Conservation (phyloP, 2,113 vertebrate genomes). For the Brachirus orientalis region DNA sequence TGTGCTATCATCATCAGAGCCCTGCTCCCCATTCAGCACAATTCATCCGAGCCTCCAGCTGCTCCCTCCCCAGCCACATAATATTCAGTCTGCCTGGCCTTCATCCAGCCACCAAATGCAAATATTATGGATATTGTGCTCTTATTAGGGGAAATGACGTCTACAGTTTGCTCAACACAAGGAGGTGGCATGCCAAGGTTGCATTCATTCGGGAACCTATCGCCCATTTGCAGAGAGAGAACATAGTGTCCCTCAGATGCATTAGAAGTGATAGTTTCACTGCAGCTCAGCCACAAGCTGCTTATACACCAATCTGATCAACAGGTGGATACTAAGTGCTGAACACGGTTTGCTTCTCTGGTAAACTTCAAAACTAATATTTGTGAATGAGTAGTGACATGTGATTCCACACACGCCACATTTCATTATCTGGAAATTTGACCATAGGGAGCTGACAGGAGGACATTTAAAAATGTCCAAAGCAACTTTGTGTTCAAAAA, state of each 20-base stretch:
- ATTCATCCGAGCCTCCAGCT: constrained; percentile 34
- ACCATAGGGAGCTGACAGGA: too few species aligned
- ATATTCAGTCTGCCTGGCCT: constrained; percentile 23
- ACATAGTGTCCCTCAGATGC: constrained; percentile 17
- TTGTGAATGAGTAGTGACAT: too few species aligned
- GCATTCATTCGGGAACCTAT: too few species aligned
- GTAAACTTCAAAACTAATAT: too few species aligned
- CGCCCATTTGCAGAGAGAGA: too few species aligned
- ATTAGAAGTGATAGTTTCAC: constrained; percentile 7
- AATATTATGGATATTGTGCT: constrained; percentile 32
- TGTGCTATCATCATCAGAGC: constrained; percentile 17
- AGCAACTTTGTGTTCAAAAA: too few species aligned
- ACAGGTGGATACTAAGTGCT: too few species aligned
- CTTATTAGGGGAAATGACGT: constrained; percentile 15
- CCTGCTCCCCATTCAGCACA: constrained; percentile 15
- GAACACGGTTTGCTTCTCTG: background rate
- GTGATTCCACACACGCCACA: too few species aligned
- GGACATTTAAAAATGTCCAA: too few species aligned
- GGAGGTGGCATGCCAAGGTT: constrained; percentile 9
- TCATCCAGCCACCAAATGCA: constrained; percentile 13
- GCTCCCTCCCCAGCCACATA: constrained; percentile 13
- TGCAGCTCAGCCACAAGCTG: background rate
- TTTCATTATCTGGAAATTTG: too few species aligned
- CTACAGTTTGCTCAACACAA: background rate
- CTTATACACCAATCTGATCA: background rate